Evolutionary conservation across 2,113 vertebrate species (phyloP).

Genomic region (Herpailurus yagouaroundi): DNA sequence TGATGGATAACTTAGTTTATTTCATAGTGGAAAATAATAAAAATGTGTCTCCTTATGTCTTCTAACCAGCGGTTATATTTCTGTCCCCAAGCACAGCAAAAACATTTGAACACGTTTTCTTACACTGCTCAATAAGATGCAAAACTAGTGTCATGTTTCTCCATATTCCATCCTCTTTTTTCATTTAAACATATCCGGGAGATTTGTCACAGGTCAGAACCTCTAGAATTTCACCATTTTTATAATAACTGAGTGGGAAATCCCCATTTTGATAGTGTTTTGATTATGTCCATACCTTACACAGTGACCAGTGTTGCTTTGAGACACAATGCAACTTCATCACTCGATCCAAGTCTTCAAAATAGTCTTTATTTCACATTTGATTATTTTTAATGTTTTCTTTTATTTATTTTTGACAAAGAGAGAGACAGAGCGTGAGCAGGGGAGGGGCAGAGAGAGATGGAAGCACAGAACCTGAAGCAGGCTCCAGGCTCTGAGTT

Average conservation of each 20-base stretch:
- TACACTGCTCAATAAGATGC: neutral
- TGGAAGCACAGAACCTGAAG: too few species aligned
- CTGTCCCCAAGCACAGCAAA: neutral
- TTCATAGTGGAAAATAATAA: neutral
- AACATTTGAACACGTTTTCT: neutral
- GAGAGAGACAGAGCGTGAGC: too few species aligned
- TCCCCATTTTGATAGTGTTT: neutral
- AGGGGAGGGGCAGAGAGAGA: too few species aligned
- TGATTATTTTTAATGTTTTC: neutral
- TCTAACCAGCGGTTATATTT: neutral
- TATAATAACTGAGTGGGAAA: neutral
- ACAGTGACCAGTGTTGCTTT: neutral
- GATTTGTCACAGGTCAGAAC: neutral
- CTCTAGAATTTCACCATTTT: neutral
- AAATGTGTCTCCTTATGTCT: neutral
- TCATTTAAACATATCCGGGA: neutral
- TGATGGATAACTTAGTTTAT: neutral
- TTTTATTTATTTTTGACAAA: too few species aligned
- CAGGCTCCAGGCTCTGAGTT: too few species aligned
- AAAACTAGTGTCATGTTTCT: neutral
- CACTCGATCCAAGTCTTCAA: conserved; percentile 84
- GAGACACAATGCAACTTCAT: conserved; percentile 73
- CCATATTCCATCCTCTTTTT: neutral
- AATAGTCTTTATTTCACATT: conserved; percentile 87
- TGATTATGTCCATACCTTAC: neutral